phyloP scores from a whole-genome alignment of 30 jellyfish, hydroid and myxozoan genomes.

The Chrysaora quinquecirrha region DNA sequence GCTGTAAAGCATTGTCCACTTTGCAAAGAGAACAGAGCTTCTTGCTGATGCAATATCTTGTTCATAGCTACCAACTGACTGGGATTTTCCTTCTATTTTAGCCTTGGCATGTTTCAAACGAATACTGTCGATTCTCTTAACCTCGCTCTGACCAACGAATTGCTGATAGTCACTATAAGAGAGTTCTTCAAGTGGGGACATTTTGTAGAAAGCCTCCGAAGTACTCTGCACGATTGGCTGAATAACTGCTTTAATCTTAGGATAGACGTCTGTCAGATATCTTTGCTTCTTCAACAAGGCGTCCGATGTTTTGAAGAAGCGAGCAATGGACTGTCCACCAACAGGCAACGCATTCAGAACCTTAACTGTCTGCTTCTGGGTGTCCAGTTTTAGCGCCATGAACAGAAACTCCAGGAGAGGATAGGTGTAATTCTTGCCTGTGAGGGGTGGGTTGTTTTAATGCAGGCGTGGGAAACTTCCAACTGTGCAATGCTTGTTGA shows the following conservation, averaged over 20 bases:
- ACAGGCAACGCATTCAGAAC: neutral
- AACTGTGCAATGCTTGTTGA: neutral
- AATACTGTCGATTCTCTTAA: neutral
- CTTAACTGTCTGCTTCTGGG: neutral
- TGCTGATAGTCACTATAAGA: neutral
- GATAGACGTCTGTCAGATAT: neutral
- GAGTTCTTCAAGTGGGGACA: neutral
- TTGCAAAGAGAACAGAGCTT: neutral
- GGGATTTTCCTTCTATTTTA: neutral
- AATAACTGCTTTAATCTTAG: neutral
- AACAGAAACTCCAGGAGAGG: neutral
- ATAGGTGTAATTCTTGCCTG: neutral
- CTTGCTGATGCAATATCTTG: neutral
- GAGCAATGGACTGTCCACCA: neutral
- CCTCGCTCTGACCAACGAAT: neutral
- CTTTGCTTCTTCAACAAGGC: neutral
- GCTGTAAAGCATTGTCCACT: neutral
- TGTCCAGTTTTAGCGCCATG: neutral
- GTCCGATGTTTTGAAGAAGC: neutral
- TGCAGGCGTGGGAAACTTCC: neutral
- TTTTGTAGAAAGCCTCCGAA: neutral
- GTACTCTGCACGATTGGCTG: neutral
- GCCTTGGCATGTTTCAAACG: constrained; percentile 3
- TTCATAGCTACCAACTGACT: neutral
- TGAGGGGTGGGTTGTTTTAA: neutral